phyloP scores from a whole-genome alignment of 2,888 invertebrate species.

The Dynastes grantii region DNA sequence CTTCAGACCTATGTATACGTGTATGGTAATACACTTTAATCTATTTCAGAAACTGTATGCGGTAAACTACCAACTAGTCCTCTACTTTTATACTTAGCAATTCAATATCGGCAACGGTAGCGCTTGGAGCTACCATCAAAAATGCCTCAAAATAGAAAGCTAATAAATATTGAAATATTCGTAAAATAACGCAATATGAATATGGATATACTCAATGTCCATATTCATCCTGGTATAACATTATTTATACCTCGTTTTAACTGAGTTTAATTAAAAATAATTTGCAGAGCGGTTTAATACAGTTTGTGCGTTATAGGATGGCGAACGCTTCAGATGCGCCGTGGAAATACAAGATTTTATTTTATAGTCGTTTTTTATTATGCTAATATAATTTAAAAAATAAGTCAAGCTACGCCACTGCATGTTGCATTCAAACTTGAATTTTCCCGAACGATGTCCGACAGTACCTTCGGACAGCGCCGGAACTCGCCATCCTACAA shows the following conservation, averaged over 20 bases:
- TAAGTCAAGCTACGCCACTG: too few relatives aligned
- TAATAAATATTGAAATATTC: conserved; percentile 24
- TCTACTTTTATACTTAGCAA: conserved; percentile 23
- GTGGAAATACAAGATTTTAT: too few relatives aligned
- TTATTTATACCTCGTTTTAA: conserved; percentile 15
- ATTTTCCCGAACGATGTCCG: too few relatives aligned
- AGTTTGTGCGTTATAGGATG: too few relatives aligned
- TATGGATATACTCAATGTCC: background rate
- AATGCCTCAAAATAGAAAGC: conserved; percentile 8
- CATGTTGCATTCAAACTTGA: too few relatives aligned
- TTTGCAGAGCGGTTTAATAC: background rate
- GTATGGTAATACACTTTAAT: background rate
- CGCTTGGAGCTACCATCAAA: background rate
- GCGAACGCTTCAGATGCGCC: too few relatives aligned
- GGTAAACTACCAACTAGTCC: conserved; percentile 3
- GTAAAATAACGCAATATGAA: background rate
- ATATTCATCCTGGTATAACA: background rate
- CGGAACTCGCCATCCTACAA: too few relatives aligned
- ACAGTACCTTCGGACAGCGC: too few relatives aligned
- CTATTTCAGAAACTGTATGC: conserved; percentile 3
- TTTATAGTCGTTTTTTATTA: too few relatives aligned
- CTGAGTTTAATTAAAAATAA: conserved; percentile 7
- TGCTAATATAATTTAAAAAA: too few relatives aligned
- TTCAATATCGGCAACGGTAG: background rate
- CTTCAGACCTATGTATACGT: background rate